Base-by-base conservation (phyloP, 2,113 vertebrate genomes). In the Eretmochelys imbricata region DNA sequence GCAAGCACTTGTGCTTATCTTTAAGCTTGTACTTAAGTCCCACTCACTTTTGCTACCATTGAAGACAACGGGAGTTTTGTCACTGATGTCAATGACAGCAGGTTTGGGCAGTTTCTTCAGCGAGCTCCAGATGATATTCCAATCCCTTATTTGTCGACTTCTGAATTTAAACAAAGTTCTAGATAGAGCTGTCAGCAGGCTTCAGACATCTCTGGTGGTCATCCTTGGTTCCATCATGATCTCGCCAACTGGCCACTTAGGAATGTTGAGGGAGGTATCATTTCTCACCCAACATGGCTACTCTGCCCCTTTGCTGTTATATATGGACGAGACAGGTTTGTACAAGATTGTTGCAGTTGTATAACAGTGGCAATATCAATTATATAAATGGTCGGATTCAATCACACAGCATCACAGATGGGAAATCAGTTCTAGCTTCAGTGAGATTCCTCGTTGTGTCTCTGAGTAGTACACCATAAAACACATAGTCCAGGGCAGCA, bases 131-230 rank as follows among this genome's bases (percentile, higher is more conserved):
- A n/a, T 80, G 55, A 59, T 0, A 12, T 78, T 90, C 22, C 24
- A 10, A 78, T 72, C 22, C 22, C 20, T 90, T 81, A 57, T n/a
- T 83, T 89, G 19, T 53, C 31, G 62, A 13, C 25, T 85, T 57
- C 54, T 51, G 35, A 83, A 38, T 4, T 22, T 17, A 88, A 95
- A 53, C 29, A 83, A 82, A 72, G 72, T 20, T 5, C n/a, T 16
- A 2, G 3, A 1, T 1, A 1, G n/a, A 78, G 53, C 19, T 12
- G 29, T 38, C 50, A 49, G 1, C 4, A 83, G 25, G 6, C 0
- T 0, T 6, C 4, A 20, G 10, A 53, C 54, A 9, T 76, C 57
- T 80, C 59, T 42, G 8, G 55, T 12, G 13, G 6, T 0, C 22
- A 3, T 29, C 13, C 59, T 62, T 29, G 57, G 6, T 62, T 8